Evolutionary conservation across 1,140 invertebrate species (phyloP).

Genomic region (Drosophila serrata): DNA sequence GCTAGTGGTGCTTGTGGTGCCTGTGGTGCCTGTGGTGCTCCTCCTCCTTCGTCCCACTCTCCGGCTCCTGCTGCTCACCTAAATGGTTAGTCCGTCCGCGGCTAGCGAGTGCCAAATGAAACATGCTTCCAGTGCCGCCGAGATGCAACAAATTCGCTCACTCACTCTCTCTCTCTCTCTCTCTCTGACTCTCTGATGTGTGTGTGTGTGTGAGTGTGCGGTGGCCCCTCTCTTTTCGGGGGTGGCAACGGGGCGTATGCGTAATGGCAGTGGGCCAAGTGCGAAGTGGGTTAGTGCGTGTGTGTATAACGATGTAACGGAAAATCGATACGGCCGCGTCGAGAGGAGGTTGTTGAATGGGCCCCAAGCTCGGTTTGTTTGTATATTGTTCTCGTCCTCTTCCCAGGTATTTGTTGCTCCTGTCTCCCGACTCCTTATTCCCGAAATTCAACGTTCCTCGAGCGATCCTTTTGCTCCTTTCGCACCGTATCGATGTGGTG

Average conservation of each 20-base stretch:
- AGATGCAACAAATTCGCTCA: constrained; percentile 44
- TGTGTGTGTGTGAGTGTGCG: background rate
- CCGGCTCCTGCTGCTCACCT: constrained; percentile 50
- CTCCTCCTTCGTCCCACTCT: constrained; percentile 7
- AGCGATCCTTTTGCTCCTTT: background rate
- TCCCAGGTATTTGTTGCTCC: constrained; percentile 37
- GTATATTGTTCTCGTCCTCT: constrained; percentile 14
- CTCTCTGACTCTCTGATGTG: background rate
- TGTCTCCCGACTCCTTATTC: background rate
- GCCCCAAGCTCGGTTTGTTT: constrained; percentile 29
- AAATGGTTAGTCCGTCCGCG: constrained; percentile 76
- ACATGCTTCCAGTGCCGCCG: constrained; percentile 66
- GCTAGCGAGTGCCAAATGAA: constrained; percentile 77
- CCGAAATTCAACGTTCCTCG: constrained; percentile 11
- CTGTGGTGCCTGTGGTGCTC: constrained; percentile 7
- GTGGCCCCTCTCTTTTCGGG: constrained; percentile 7
- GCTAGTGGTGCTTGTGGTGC: constrained; percentile 14
- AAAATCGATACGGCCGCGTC: constrained; percentile 71
- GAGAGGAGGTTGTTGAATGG: constrained; percentile 71
- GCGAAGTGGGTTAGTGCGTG: constrained; percentile 77
- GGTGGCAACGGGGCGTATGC: constrained; percentile 69
- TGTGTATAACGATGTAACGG: constrained; percentile 81
- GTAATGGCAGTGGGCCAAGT: constrained; percentile 58
- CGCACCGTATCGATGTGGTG: constrained; percentile 9
- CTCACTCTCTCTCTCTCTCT: constrained; percentile 9